phyloP scores from a whole-genome alignment of 2,888 invertebrate genomes.

The Magallana nippona region DNA sequence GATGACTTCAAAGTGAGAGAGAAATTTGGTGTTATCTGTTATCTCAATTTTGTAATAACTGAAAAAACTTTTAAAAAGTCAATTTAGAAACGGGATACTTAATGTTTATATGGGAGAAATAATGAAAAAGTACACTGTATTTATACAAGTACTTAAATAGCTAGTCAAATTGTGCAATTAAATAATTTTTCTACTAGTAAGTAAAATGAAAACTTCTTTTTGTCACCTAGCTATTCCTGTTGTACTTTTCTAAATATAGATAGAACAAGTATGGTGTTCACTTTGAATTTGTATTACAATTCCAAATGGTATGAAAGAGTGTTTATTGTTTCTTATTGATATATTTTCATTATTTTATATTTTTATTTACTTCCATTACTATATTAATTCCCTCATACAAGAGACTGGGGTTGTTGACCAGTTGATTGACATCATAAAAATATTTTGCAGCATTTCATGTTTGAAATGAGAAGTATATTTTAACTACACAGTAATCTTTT shows the following conservation, averaged over 20 bases:
- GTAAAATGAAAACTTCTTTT: neutral
- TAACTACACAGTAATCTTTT: neutral
- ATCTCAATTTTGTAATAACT: constrained; percentile 12
- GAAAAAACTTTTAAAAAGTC: neutral
- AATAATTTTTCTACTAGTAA: neutral
- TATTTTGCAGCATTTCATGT: constrained; percentile 2
- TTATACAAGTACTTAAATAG: neutral
- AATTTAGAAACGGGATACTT: neutral
- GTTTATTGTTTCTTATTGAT: constrained; percentile 35
- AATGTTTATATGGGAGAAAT: neutral
- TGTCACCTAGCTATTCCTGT: neutral
- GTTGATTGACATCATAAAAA: neutral
- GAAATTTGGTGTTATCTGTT: constrained; percentile 11
- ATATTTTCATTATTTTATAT: constrained; percentile 29
- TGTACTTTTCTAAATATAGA: neutral
- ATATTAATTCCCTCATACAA: constrained; percentile 27
- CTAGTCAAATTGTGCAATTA: constrained; percentile 28
- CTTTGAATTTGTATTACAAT: constrained; percentile 31
- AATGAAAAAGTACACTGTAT: neutral
- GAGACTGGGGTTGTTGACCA: neutral
- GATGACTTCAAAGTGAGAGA: constrained; percentile 71
- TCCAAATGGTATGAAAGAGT: constrained; percentile 23
- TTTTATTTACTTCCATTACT: constrained; percentile 30
- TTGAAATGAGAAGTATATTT: constrained; percentile 2
- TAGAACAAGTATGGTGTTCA: constrained; percentile 29